These are phyloP conservation scores for Acrobasis suavella DNA, from an alignment of 2,888 invertebrate genomes.

Conservation along the genomic window DNA sequence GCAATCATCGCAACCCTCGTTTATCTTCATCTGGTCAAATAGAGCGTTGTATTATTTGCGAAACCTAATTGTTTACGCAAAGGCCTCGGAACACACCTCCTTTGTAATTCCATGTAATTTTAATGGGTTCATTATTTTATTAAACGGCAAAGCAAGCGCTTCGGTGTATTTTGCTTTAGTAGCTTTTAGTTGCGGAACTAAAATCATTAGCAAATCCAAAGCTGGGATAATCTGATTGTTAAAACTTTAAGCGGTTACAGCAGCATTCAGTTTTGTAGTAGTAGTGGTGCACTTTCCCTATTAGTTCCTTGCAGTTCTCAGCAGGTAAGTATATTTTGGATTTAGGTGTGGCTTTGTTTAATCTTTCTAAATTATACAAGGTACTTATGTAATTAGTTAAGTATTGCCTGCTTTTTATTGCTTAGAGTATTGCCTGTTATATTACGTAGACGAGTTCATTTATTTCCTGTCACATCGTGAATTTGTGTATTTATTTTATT, in stretches of 20 bases:
- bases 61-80: slow-evolving; percentile 39
- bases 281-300: too few relatives aligned
- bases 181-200: slow-evolving; percentile 39
- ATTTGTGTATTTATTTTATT: too few relatives aligned
- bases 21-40: slow-evolving; percentile 53
- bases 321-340: slow-evolving; percentile 2
- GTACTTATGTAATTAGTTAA: too few relatives aligned
- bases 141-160: slow-evolving; percentile 23
- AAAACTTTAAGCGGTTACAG: slow-evolving; percentile 42
- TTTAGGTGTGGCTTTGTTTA: too few relatives aligned
- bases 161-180: slow-evolving; percentile 24
- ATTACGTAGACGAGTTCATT: too few relatives aligned
- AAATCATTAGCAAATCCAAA: slow-evolving; percentile 43
- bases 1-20: slow-evolving; percentile 43
- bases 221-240: slow-evolving; percentile 49
- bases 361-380: too few relatives aligned
- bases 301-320: background rate
- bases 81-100: slow-evolving; percentile 8
- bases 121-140: slow-evolving; percentile 15
- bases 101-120: slow-evolving; percentile 20
- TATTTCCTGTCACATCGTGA: too few relatives aligned
- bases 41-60: slow-evolving; percentile 38
- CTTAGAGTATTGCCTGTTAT: too few relatives aligned
- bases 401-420: too few relatives aligned
- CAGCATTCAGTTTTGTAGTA: slow-evolving; percentile 24